phyloP scores from a whole-genome alignment of 2,888 invertebrate genomes.

The Zele albiditarsus region DNA sequence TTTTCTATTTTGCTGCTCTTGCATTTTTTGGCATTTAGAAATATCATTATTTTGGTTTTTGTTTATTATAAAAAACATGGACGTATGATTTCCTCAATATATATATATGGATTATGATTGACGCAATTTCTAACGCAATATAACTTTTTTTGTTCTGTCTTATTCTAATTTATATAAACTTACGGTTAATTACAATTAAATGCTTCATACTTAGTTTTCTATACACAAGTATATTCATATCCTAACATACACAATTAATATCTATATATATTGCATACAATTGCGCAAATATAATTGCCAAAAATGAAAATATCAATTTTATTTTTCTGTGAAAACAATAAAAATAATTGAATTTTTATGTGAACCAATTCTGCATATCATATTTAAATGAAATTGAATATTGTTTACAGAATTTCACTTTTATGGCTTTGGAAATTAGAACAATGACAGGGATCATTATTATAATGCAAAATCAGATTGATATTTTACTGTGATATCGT shows the following conservation, averaged over 20 bases:
- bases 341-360: not conserved
- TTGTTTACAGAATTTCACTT: not conserved
- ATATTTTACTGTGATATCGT: no score
- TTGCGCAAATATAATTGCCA: not conserved
- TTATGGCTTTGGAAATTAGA: not conserved
- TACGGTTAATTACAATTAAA: conserved; percentile 16
- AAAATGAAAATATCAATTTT: not conserved
- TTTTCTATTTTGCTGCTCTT: conserved; percentile 31
- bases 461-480: not conserved
- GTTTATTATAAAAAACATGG: conserved; percentile 59
- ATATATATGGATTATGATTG: conserved; percentile 53
- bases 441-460: not conserved
- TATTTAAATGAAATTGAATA: not conserved
- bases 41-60: conserved; percentile 36
- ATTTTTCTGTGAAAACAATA: not conserved
- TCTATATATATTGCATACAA: not conserved
- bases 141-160: conserved; percentile 41
- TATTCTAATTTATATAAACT: conserved; percentile 4
- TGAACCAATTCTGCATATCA: not conserved
- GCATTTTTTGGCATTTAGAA: conserved; percentile 30
- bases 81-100: conserved; percentile 57
- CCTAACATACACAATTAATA: not conserved
- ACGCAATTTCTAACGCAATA: conserved; percentile 55
- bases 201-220: not conserved
- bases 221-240: no score